Base-by-base conservation (phyloP, 2,888 invertebrate genomes). In the Oscheius sp. region DNA sequence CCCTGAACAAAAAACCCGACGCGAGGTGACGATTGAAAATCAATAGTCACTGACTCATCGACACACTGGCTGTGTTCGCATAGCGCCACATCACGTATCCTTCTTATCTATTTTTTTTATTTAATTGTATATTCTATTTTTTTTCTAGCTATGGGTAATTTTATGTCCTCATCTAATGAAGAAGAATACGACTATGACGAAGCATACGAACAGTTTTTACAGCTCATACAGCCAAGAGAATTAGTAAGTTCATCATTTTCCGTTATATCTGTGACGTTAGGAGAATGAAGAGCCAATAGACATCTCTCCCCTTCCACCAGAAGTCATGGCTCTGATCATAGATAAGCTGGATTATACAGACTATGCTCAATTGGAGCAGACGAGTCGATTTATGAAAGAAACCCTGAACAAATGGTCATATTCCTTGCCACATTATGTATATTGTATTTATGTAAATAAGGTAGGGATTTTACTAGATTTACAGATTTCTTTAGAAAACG, bases 341-440 rank as follows among this genome's bases (percentile, higher is more conserved):
- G 44, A 44, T 8, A 59, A 59, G 17, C 8, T 59, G 44, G 20
- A n/a, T 20, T 59, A 59, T 24, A 24, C 12, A 3, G 44, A 59
- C 8, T 59, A 44, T 44, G 2, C 14, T 5, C 26, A 26, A 24
- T 20, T 59, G 22, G 59, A 59, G 8, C 4, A 41, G n/a, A 44
- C 41, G 9, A 28, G 28, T 24, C 24, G 44, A 2, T 41, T 41
- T 17, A 28, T n/a, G 8, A 6, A 24, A 14, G 4, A 14, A 1
- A 30, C 26, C n/a, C 30, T 24, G 5, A 26, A 41, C 26, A 28
- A 14, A 2, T 6, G 26, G 1, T 9, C 24, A 6, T 59, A 28
- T 9, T 24, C 20, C 3, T 14, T 59, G 0, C 9, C 26, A 2
- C 2, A 38, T 41, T 17, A 59, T 26, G 41, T 59, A 17, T 20